phyloP scores from a whole-genome alignment of 30 jellyfish, hydroid and myxozoan genomes.

The Haliclystus octoradiatus region DNA sequence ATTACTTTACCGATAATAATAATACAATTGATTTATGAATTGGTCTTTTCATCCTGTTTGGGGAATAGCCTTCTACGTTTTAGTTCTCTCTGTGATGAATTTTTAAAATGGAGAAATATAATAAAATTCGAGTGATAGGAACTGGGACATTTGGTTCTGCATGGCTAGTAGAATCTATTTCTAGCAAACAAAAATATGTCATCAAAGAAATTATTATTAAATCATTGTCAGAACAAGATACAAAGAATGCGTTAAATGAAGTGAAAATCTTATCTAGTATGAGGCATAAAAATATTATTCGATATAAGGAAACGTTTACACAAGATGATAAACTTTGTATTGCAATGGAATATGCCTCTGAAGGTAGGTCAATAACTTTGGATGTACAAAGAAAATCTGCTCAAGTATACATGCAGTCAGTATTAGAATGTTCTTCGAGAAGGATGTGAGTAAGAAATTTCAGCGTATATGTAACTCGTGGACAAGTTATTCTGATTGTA shows the following conservation, averaged over 20 bases:
- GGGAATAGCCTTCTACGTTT: no score
- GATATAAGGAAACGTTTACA: slow-evolving; percentile 50
- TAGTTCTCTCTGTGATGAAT: no score
- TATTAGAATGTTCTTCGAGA: no score
- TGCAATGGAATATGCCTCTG: slow-evolving; percentile 71
- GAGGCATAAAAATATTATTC: slow-evolving; percentile 54
- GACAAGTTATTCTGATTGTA: no score
- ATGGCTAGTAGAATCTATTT: slow-evolving; percentile 46
- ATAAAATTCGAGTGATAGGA: slow-evolving; percentile 29
- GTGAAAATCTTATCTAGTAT: slow-evolving; percentile 55
- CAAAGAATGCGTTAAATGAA: slow-evolving; percentile 47
- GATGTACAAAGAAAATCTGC: no score
- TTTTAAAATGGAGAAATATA: no score
- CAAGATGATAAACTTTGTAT: slow-evolving; percentile 41
- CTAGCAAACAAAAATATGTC: slow-evolving; percentile 29
- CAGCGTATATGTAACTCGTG: no score
- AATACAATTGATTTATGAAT: no score
- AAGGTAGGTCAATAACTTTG: slow-evolving; percentile 27
- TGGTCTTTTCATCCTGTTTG: no score
- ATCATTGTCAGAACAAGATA: slow-evolving; percentile 11
- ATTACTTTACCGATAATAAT: no score
- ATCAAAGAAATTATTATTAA: slow-evolving; percentile 40
- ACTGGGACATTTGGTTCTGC: slow-evolving; percentile 60
- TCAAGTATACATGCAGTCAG: no score
- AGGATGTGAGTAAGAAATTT: no score